A percentile compares a stretch with the other conserved stretches of the same genome.
phyloP scores from a whole-genome alignment of 2,888 invertebrate genomes.

The Rhyacophila evoluta region DNA sequence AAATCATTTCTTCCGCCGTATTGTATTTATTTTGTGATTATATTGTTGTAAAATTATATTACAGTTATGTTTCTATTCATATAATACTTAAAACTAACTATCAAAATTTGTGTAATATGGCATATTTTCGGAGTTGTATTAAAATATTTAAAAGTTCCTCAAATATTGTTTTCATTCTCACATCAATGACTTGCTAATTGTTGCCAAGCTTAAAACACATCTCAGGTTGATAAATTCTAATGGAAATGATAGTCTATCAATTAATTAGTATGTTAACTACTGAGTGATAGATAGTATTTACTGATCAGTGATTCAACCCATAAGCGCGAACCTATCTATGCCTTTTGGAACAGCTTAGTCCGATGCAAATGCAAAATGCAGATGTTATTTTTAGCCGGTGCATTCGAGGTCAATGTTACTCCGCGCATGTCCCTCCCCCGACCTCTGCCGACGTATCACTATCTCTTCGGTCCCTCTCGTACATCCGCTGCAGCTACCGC shows the following conservation, averaged over 20 bases:
- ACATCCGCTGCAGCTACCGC: background rate
- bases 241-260: too few species aligned
- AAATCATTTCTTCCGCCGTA: background rate
- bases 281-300: too few species aligned
- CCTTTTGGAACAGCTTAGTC: background rate
- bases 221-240: too few species aligned
- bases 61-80: background rate
- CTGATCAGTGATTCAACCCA: too few species aligned
- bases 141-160: too few species aligned
- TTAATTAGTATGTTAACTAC: too few species aligned
- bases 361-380: conserved; percentile 31
- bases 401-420: conserved; percentile 55
- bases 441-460: background rate
- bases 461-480: background rate
- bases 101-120: too few species aligned
- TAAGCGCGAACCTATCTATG: background rate
- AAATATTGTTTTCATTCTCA: too few species aligned
- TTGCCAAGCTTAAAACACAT: too few species aligned
- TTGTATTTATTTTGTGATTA: background rate
- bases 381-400: conserved; percentile 51
- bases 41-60: background rate
- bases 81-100: background rate
- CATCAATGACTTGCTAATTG: too few species aligned
- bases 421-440: conserved; percentile 30
- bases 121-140: too few species aligned